Percentiles rank a stretch among this genome's conserved stretches.
Evolutionary conservation across 2,888 invertebrate species (phyloP).

Genomic region (Epsilonema sp.): DNA sequence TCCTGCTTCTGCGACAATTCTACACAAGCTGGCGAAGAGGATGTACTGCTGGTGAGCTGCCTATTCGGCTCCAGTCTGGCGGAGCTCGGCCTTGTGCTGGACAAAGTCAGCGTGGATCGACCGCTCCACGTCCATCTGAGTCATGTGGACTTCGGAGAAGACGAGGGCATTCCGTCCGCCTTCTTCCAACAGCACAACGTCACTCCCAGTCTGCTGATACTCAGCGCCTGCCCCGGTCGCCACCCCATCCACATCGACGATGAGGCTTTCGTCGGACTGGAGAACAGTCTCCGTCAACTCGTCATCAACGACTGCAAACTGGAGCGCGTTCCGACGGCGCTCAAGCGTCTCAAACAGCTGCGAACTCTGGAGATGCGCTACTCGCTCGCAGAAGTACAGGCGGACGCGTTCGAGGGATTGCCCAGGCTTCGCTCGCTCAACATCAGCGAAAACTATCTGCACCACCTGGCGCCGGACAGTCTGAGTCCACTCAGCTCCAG

Average conservation of each 20-base stretch:
- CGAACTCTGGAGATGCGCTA: background rate
- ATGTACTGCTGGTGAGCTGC: slow-evolving; percentile 11
- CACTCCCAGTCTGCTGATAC: background rate
- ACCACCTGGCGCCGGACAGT: slow-evolving; percentile 56
- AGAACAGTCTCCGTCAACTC: background rate
- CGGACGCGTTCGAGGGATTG: background rate
- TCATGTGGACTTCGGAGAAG: slow-evolving; percentile 16
- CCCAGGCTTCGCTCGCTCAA: slow-evolving; percentile 45
- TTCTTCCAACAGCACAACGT: slow-evolving; percentile 3
- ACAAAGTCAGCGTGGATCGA: slow-evolving; percentile 12
- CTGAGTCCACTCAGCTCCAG: slow-evolving; percentile 59
- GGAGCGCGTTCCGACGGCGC: background rate
- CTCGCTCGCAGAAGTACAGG: background rate
- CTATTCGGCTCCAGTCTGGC: slow-evolving; percentile 18
- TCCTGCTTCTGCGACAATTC: slow-evolving; percentile 3
- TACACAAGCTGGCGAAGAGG: background rate
- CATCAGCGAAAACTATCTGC: slow-evolving; percentile 62
- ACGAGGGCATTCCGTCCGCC: slow-evolving; percentile 10
- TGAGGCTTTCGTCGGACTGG: background rate
- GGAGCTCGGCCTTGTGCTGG: slow-evolving; percentile 16
- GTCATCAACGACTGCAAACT: background rate
- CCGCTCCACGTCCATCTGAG: slow-evolving; percentile 17
- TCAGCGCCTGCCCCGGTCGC: background rate
- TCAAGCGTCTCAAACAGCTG: background rate
- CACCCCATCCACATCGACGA: background rate